Evolutionary conservation across 2,113 vertebrate species (phyloP), one percentile per base, ranked within the genome.

Genomic region (Nansenia antarctica): DNA sequence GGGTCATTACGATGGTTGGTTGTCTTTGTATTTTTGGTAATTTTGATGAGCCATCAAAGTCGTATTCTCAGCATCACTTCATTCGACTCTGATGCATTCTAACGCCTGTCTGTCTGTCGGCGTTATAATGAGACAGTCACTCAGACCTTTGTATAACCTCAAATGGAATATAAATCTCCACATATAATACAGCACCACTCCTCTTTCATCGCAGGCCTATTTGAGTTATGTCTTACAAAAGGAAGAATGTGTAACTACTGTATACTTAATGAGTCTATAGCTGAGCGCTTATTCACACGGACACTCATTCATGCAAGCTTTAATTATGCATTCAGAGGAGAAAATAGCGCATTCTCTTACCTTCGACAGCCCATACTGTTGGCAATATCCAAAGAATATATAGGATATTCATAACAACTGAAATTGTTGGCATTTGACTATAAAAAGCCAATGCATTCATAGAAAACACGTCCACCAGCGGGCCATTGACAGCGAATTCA

Each of bases 311-410:
- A 59, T 47, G 20, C 55, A 74, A 57, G 66, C 24, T 64, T 65
- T 60, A 57, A 57, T 12, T 66, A 24, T 67, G 32, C 69, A 45
- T n/a, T 65, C 35, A 59, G 20, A 27, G 60, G 55, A 26, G 62
- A 49, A 72, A 32, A 60, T 22, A 20, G 20, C 32, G 8, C 27
- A 15, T 4, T 53, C 5, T 57, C 88, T 87, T 88, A 93, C 92
- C 92, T 91, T 92, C 89, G 1, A 86, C 85, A 60, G 89, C 89
- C 80, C 85, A 86, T 2, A 88, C 79, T 34, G 81, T 20, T 9
- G 88, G 87, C 58, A 90, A 75, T 47, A 91, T 83, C 88, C 88
- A 90, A 15, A 91, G 62, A 9, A 92, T 67, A 66, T 42, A 82
- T 5, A 90, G 42, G 11, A 90, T 37, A 63, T 86, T 86, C 91